A percentile compares a stretch with the other conserved stretches of the same genome.
Evolutionary conservation across 2,113 vertebrate species (phyloP).

Genomic region (Cryptotis parvus): DNA sequence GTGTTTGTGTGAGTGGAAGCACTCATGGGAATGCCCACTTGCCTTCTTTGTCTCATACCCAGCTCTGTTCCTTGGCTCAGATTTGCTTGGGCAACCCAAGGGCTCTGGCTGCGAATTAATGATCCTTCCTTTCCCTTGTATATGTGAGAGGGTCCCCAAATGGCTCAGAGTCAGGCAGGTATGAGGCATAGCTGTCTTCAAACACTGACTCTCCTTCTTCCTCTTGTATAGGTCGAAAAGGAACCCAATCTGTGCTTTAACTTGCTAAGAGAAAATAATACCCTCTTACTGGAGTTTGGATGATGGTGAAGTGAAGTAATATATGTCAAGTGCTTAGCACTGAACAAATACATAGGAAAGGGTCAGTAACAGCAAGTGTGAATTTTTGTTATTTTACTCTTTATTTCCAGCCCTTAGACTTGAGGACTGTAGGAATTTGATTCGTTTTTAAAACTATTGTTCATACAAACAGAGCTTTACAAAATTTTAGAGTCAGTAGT

Average conservation of each 20-base stretch:
- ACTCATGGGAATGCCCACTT: not conserved
- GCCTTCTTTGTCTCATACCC: not conserved
- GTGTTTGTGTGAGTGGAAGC: not conserved
- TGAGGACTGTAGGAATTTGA: slow-evolving; percentile 15
- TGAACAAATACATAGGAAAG: slow-evolving; percentile 21
- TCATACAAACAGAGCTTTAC: slow-evolving; percentile 14
- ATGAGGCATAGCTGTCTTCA: not conserved
- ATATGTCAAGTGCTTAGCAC: not conserved
- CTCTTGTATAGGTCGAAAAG: not conserved
- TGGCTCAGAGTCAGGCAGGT: not conserved
- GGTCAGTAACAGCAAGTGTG: slow-evolving; percentile 12
- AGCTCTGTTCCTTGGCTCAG: not conserved
- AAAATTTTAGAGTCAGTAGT: slow-evolving; percentile 4
- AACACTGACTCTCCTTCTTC: not conserved
- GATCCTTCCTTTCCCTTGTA: not conserved
- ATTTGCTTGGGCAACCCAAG: not conserved
- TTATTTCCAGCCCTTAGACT: not conserved
- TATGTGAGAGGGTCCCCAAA: fast-evolving
- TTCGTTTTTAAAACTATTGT: not conserved
- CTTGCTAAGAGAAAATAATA: slow-evolving; percentile 27
- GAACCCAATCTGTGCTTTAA: not conserved
- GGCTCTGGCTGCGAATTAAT: not conserved
- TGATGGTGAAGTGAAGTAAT: slow-evolving; percentile 12
- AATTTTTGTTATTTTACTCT: slow-evolving; percentile 11
- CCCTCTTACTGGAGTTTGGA: not conserved